Conservation (phyloP, 2,113 vertebrate genomes). For the Carassius carassius region DNA sequence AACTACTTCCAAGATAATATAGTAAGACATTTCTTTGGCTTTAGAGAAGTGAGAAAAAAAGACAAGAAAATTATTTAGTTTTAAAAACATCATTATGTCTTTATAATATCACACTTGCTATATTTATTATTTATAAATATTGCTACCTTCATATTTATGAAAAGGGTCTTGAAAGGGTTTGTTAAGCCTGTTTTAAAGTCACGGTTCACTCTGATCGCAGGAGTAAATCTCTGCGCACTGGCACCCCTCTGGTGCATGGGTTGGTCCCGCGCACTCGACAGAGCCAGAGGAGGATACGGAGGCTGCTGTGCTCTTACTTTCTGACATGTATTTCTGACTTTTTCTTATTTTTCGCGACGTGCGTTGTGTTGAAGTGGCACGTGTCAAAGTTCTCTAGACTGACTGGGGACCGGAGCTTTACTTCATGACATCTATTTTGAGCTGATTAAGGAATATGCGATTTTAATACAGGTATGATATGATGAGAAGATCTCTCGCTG, state of each 20-base stretch:
- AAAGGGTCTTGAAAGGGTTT: neutral
- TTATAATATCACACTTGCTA: neutral
- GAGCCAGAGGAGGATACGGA: constrained; percentile 53
- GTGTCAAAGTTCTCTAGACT: neutral
- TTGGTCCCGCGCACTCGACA: constrained; percentile 61
- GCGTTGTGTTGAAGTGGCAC: neutral
- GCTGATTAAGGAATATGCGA: neutral
- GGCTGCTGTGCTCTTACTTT: constrained; percentile 66
- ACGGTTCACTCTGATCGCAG: neutral
- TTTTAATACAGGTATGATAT: neutral
- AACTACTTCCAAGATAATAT: neutral
- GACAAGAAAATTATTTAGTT: neutral
- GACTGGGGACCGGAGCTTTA: neutral
- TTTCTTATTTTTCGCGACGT: neutral
- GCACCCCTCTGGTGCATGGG: constrained; percentile 55
- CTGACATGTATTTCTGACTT: constrained; percentile 60
- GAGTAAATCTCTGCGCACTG: constrained; percentile 54
- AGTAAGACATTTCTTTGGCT: neutral
- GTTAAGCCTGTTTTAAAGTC: neutral
- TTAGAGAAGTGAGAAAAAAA: neutral
- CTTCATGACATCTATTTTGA: neutral
- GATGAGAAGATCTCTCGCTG: neutral
- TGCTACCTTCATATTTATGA: neutral
- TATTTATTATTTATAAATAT: neutral
- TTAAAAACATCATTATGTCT: neutral